Conservation (phyloP, 2,797 vertebrate species). For the Gastrophryne carolinensis region DNA sequence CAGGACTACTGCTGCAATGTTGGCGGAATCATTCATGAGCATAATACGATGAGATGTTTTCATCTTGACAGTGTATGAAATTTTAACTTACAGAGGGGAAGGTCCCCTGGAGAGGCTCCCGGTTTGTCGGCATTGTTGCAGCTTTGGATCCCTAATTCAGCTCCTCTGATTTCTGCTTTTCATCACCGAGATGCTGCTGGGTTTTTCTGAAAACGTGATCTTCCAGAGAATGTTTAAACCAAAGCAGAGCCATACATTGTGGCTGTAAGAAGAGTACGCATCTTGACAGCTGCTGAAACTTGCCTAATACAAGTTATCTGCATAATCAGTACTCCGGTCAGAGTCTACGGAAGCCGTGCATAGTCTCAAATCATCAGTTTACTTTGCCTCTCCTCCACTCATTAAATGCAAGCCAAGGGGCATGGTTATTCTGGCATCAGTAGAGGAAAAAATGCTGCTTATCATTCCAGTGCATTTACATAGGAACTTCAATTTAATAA, state of each 20-base stretch:
- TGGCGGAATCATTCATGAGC: not conserved
- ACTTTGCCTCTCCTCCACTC: not conserved
- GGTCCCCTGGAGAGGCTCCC: constrained; percentile 28
- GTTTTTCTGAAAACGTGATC: not conserved
- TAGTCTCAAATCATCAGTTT: constrained; percentile 17
- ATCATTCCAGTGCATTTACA: no score
- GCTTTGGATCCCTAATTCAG: not conserved
- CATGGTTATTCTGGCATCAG: not conserved
- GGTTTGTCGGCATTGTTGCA: not conserved
- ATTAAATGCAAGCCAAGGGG: not conserved
- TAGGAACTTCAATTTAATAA: no score
- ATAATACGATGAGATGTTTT: not conserved
- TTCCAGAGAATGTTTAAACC: not conserved
- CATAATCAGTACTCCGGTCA: constrained; percentile 1
- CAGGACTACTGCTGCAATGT: not conserved
- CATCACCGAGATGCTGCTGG: not conserved
- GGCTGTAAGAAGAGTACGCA: constrained; percentile 21
- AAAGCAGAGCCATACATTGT: not conserved
- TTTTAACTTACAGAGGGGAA: constrained; percentile 56
- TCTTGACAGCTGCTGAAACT: constrained; percentile 19
- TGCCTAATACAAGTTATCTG: not conserved
- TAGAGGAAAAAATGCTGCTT: not conserved
- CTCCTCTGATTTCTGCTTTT: not conserved
- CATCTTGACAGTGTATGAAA: no score
- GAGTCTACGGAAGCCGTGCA: constrained; percentile 51